Base-by-base conservation (phyloP, 2,797 vertebrate genomes). In the Girardinus metallicus region DNA sequence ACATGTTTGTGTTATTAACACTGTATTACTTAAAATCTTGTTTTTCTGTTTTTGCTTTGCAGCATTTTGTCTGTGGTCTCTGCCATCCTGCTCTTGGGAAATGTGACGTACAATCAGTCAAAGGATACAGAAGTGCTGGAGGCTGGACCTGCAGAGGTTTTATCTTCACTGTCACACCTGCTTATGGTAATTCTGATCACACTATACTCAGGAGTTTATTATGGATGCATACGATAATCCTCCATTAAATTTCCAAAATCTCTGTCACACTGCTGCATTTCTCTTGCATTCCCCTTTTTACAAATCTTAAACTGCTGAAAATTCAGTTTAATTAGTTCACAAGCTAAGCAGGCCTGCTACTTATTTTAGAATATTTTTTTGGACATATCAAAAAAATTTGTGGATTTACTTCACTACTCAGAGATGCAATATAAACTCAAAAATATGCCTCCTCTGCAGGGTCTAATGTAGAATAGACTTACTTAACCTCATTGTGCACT, bases 41-140 rank as follows among this genome's bases (percentile, higher is more conserved):
- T 18, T 49, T 10, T 10, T 77, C 11, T 75, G 29, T 72, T 44
- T 18, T 79, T 87, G 36, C 18, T 44, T 4, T 78, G 60, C 80
- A 93, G 98, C 88, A 98, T 99, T 89, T 99, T 99, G 91, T 96
- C 97, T 29, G 79, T 97, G 72, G 96, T 99, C 31, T 99, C 99
- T 1, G 97, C 98, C 80, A 98, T 99, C 87, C 95, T 99, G 77
- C 97, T 96, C 90, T 91, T 99, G 94, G 99, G 99, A 64, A 99
- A 99, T 0, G 92, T 99, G 88, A 97, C 94, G 0, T 99, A 96
- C 86, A 95, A 94, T 46, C 94, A 88, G 55, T 93, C 96, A 0
- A 95, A 96, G 74, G 95, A 95, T 2, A 94, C 96, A 1, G 94
- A 96, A 73, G 95, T 95, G 1, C 87, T 99, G 89, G 96, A 97